These are phyloP conservation scores for Liolophura sinensis DNA, from an alignment of 1,140 invertebrate species.

Conservation along the genomic window DNA sequence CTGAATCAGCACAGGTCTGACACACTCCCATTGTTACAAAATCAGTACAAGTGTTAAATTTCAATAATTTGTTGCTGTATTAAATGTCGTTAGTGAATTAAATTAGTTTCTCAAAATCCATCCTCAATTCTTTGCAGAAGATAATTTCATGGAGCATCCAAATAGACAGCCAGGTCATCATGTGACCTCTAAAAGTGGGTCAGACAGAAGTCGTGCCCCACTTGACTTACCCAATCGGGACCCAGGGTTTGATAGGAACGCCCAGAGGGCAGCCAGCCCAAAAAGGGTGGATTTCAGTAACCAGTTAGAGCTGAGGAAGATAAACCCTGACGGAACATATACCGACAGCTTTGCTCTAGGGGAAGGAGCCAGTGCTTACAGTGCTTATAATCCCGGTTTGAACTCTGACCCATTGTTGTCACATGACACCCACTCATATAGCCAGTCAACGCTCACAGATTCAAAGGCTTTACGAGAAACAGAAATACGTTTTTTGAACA, in stretches of 20 bases:
- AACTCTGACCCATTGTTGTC: neutral
- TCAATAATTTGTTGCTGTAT: too few species aligned
- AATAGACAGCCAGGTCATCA: neutral
- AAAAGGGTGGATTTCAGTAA: conserved; percentile 24
- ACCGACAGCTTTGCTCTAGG: conserved; percentile 17
- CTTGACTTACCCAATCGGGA: neutral
- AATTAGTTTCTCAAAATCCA: neutral
- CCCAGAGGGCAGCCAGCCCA: conserved; percentile 8
- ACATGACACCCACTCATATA: neutral
- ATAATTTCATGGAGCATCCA: conserved; percentile 4
- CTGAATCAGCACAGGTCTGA: too few species aligned
- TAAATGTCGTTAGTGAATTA: too few species aligned
- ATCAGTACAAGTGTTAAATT: too few species aligned
- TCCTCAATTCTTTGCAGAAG: conserved; percentile 3
- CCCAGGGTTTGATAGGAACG: neutral
- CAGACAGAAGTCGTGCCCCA: neutral
- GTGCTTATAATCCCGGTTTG: neutral
- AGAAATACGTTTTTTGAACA: conserved; percentile 36
- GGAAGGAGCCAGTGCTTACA: neutral
- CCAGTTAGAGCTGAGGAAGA: conserved; percentile 16
- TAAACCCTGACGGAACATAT: conserved; percentile 23
- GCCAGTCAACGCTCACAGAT: conserved; percentile 28
- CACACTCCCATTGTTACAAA: too few species aligned
- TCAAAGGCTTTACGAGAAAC: conserved; percentile 31
- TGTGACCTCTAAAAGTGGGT: neutral